Percentiles rank a stretch among this genome's conserved stretches.
phyloP scores from a whole-genome alignment of 1,140 invertebrate genomes.

The Antheraea pernyi region DNA sequence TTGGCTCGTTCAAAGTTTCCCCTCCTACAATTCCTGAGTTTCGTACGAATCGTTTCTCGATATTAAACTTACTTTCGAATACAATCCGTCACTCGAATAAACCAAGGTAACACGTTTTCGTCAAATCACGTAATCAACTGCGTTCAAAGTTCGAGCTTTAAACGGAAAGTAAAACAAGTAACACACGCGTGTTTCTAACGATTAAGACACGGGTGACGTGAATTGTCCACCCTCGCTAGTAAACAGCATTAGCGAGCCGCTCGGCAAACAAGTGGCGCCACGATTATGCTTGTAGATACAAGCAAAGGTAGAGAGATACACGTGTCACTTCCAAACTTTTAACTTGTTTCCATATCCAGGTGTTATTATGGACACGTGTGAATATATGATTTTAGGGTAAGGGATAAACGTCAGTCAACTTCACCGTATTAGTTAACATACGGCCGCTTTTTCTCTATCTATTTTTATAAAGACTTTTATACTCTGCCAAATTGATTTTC shows the following conservation, averaged over 20 bases:
- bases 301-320: slow-evolving; percentile 16
- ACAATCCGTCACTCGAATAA: background rate
- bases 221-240: slow-evolving; percentile 46
- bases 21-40: slow-evolving; percentile 49
- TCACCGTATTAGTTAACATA: background rate
- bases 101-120: slow-evolving; percentile 14
- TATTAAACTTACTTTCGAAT: slow-evolving; percentile 7
- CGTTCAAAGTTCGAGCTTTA: slow-evolving; percentile 48
- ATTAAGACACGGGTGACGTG: slow-evolving; percentile 66
- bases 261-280: slow-evolving; percentile 56
- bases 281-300: slow-evolving; percentile 51
- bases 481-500: slow-evolving; percentile 27
- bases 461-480: background rate
- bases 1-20: slow-evolving; percentile 45
- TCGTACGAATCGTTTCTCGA: slow-evolving; percentile 44
- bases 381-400: slow-evolving; percentile 28
- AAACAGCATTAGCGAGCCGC: slow-evolving; percentile 67
- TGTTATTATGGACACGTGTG: slow-evolving; percentile 38
- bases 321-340: slow-evolving; percentile 39
- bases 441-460: background rate
- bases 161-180: slow-evolving; percentile 56
- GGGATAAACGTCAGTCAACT: slow-evolving; percentile 29
- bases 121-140: slow-evolving; percentile 52
- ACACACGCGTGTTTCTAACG: slow-evolving; percentile 62
- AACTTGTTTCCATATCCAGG: slow-evolving; percentile 25